Conservation (phyloP, 2,797 vertebrate species). For the Oreochromis mossambicus region DNA sequence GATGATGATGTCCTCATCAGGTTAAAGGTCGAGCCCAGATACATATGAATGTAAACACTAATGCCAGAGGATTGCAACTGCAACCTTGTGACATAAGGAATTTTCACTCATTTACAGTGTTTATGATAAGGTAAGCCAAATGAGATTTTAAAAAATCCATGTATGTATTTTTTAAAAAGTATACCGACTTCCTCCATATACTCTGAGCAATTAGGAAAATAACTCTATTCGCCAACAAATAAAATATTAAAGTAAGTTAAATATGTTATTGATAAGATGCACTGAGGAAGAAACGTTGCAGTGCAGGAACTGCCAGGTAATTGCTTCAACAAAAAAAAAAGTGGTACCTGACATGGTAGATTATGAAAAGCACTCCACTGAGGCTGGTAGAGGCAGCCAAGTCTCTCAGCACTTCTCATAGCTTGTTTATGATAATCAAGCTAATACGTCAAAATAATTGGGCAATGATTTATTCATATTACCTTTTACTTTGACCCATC, state of each 20-base stretch:
- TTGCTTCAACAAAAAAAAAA: background rate
- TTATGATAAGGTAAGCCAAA: background rate
- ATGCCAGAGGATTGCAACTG: background rate
- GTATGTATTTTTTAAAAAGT: background rate
- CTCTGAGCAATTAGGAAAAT: background rate
- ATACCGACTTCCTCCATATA: background rate
- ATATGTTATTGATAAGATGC: background rate
- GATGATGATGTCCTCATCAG: background rate
- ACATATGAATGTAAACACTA: background rate
- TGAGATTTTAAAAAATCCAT: background rate
- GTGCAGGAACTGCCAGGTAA: background rate
- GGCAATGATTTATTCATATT: conserved; percentile 23
- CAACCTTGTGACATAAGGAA: background rate
- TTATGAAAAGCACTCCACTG: background rate
- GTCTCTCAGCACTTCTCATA: background rate
- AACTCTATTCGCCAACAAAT: background rate
- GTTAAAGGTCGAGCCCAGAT: background rate
- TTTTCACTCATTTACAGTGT: background rate
- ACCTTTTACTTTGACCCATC: conserved; percentile 18
- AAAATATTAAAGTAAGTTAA: background rate
- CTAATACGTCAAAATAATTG: conserved; percentile 19
- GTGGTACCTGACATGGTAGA: background rate
- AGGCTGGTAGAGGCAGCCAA: background rate
- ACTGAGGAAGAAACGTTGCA: background rate
- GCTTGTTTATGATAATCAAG: background rate